Evolutionary conservation across 2,113 vertebrate species (phyloP).

Genomic region (Aegithalos caudatus): DNA sequence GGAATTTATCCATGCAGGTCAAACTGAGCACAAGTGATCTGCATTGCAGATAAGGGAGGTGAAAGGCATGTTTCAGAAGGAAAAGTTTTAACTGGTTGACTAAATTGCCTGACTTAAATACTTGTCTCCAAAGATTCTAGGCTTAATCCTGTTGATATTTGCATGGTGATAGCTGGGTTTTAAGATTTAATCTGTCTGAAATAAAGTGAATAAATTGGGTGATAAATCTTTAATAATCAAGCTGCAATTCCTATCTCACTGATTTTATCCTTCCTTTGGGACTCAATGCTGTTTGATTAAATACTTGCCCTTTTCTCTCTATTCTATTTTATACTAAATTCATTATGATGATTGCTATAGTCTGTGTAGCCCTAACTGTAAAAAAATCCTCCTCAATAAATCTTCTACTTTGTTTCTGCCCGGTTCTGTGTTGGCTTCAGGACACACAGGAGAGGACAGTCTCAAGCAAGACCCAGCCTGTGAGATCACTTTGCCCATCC

Average conservation of each 20-base stretch:
- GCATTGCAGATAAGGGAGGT: background rate
- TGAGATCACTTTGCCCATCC: background rate
- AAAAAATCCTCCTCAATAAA: background rate
- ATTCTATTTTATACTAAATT: background rate
- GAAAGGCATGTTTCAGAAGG: background rate
- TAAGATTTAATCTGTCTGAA: background rate
- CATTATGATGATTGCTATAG: background rate
- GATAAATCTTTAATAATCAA: background rate
- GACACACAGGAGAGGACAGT: background rate
- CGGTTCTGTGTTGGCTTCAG: background rate
- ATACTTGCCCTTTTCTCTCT: background rate
- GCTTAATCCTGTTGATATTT: constrained; percentile 22
- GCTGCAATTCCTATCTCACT: background rate
- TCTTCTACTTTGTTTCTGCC: background rate
- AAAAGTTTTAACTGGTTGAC: background rate
- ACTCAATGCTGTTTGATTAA: background rate
- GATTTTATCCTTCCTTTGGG: background rate
- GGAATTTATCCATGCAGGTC: background rate
- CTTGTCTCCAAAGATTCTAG: background rate
- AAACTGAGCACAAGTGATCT: background rate
- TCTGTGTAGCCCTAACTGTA: background rate
- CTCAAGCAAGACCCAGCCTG: background rate
- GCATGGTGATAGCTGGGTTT: background rate
- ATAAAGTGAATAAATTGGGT: background rate
- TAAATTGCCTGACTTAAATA: background rate